These are phyloP conservation scores for Trachythela sp. DNA, from an alignment of 64 coral and sea anemone species.

Conservation along the genomic window DNA sequence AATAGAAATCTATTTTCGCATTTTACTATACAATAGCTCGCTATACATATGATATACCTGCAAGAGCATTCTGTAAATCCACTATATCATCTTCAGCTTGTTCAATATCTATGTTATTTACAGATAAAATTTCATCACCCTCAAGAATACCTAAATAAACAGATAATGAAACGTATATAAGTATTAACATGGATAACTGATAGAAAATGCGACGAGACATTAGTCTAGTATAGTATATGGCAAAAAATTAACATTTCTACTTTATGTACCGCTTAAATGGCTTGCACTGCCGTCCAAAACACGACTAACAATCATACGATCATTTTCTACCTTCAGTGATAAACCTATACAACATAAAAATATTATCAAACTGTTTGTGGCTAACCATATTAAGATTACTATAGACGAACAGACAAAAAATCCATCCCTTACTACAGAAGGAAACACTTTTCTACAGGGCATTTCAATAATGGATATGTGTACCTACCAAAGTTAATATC, in stretches of 20 bases:
- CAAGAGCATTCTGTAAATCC: slow-evolving; percentile 62
- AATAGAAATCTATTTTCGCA: background rate
- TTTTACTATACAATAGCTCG: background rate
- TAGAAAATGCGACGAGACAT: too few relatives aligned
- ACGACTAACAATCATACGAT: slow-evolving; percentile 48
- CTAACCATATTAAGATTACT: too few relatives aligned
- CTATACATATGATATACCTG: slow-evolving; percentile 40
- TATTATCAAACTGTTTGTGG: background rate
- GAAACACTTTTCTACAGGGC: too few relatives aligned
- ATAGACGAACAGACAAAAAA: too few relatives aligned
- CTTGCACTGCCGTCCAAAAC: slow-evolving; percentile 67
- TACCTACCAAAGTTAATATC: slow-evolving; percentile 74
- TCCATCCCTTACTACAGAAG: too few relatives aligned
- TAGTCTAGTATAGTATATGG: too few relatives aligned
- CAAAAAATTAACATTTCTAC: background rate
- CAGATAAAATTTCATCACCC: slow-evolving; percentile 83
- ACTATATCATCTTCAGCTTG: slow-evolving; percentile 73
- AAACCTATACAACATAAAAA: background rate
- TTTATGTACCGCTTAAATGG: slow-evolving; percentile 80
- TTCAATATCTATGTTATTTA: slow-evolving; percentile 64
- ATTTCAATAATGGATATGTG: background rate
- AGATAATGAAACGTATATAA: too few relatives aligned
- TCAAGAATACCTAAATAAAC: slow-evolving; percentile 56
- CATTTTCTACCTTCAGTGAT: background rate
- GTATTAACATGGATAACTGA: background rate